phyloP scores from a whole-genome alignment of 1,140 invertebrate genomes.

The Dreissena polymorpha region DNA sequence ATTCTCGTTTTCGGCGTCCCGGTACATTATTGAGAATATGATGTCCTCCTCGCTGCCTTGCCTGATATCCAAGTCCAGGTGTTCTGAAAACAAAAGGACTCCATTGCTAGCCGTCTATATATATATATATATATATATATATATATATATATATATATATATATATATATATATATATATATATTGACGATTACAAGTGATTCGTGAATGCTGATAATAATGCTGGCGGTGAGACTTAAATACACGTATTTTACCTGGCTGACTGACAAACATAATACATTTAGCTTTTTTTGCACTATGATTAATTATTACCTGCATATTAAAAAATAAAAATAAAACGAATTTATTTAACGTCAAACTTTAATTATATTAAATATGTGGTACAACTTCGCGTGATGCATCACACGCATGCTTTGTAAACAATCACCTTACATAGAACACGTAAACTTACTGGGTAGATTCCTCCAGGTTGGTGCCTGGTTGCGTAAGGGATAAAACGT shows the following conservation, averaged over 20 bases:
- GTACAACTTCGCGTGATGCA: neutral
- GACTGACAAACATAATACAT: neutral
- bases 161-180: neutral
- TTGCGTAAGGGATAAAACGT: constrained; percentile 12
- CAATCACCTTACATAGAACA: neutral
- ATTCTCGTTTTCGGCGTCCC: constrained; percentile 2
- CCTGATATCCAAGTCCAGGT: neutral
- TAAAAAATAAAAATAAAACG: neutral
- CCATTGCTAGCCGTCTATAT: neutral
- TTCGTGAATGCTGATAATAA: neutral
- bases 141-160: neutral
- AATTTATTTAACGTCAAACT: neutral
- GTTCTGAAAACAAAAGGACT: neutral
- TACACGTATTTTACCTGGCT: neutral
- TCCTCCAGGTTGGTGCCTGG: neutral
- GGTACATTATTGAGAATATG: neutral
- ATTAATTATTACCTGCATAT: neutral
- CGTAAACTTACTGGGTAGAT: constrained; percentile 24
- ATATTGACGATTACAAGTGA: neutral
- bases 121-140: neutral
- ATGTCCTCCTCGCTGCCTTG: neutral
- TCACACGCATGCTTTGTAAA: neutral
- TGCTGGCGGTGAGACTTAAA: neutral
- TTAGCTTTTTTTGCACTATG: neutral
- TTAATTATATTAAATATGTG: neutral